Conservation (phyloP, 2,113 vertebrate genomes). For the Nothocercus julius region DNA sequence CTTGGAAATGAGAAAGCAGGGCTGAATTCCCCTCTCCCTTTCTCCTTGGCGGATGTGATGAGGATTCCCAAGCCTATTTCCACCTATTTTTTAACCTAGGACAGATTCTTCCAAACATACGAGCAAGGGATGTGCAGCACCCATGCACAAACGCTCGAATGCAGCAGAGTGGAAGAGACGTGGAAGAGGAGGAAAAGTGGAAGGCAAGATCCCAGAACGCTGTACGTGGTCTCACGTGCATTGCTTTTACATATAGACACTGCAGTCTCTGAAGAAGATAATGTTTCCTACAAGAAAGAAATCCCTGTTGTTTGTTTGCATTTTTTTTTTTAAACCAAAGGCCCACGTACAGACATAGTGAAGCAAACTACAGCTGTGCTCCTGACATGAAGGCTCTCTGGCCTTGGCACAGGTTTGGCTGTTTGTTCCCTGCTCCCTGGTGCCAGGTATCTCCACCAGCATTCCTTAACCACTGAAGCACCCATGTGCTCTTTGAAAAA, state of each 20-base stretch:
- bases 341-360: background rate
- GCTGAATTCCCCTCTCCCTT: background rate
- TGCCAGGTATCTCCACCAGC: background rate
- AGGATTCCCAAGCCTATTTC: background rate
- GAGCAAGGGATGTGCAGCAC: background rate
- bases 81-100: background rate
- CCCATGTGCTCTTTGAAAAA: slow-evolving; percentile 22
- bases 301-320: background rate
- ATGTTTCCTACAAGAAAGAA: background rate
- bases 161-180: background rate
- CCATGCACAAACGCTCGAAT: background rate
- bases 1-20: background rate
- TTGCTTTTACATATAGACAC: background rate
- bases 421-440: slow-evolving; percentile 14
- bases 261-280: background rate
- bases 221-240: fast-evolving
- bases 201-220: background rate
- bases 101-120: background rate
- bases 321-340: slow-evolving; percentile 7
- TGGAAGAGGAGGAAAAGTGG: background rate
- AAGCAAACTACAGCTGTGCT: background rate
- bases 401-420: background rate
- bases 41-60: background rate
- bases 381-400: background rate
- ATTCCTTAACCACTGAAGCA: slow-evolving; percentile 31